These are phyloP conservation scores for Crossocerus cetratus DNA, from an alignment of 2,888 invertebrate species.

Conservation along the genomic window DNA sequence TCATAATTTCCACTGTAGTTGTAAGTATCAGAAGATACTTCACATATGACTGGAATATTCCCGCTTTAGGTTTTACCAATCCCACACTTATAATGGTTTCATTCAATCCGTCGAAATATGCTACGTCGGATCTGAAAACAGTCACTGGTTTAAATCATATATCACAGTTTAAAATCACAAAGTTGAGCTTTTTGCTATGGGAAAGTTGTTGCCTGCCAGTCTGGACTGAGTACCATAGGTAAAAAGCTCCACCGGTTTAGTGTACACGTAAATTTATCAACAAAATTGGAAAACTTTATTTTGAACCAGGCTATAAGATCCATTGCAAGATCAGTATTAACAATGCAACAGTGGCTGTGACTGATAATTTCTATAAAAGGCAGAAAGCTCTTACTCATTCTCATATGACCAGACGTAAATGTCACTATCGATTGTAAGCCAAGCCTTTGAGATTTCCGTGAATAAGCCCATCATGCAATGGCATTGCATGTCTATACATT, in stretches of 20 bases:
- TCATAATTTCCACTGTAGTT: conserved; percentile 95
- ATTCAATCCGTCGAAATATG: conserved; percentile 96
- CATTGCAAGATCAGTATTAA: no score
- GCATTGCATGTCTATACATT: conserved; percentile 90
- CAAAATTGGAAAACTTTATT: no score
- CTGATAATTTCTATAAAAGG: background rate
- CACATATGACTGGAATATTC: conserved; percentile 93
- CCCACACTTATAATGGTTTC: conserved; percentile 97
- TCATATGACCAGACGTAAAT: conserved; percentile 99
- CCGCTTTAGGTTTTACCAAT: conserved; percentile 90
- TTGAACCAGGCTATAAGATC: no score
- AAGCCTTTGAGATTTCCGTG: conserved; percentile 96
- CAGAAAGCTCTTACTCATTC: conserved; percentile 81
- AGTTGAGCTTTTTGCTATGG: no score
- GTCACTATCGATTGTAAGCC: conserved; percentile 98
- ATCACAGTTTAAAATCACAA: no score
- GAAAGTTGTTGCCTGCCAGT: no score
- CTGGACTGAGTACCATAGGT: no score
- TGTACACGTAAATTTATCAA: no score
- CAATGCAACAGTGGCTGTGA: background rate
- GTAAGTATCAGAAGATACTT: conserved; percentile 94
- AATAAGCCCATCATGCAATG: conserved; percentile 98
- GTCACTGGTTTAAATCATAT: conserved; percentile 11
- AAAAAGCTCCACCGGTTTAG: no score
- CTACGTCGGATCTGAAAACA: conserved; percentile 87